These are phyloP conservation scores for Eulacestoma nigropectus DNA, from an alignment of 2,113 vertebrate species.

Conservation along the genomic window DNA sequence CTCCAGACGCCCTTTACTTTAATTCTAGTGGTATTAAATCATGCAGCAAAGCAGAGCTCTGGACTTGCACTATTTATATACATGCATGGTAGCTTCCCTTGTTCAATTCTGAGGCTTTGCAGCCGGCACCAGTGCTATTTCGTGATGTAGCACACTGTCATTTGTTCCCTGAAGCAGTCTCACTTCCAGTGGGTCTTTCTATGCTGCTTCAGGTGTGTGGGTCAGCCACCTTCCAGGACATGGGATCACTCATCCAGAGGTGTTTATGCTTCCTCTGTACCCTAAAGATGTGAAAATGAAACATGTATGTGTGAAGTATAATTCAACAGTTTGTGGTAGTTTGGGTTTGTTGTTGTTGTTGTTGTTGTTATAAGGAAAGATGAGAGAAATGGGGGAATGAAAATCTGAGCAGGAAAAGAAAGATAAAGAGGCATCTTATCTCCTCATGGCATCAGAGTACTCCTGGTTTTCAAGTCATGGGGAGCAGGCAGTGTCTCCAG, in stretches of 20 bases:
- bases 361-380: not conserved
- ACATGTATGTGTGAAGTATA: not conserved
- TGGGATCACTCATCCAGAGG: not conserved
- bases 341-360: not conserved
- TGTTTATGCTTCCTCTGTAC: not conserved
- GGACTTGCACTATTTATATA: not conserved
- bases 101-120: not conserved
- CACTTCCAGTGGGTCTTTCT: not conserved
- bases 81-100: not conserved
- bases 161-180: not conserved
- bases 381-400: not conserved
- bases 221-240: not conserved
- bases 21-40: not conserved
- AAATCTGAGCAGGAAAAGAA: not conserved
- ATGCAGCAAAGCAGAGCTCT: not conserved
- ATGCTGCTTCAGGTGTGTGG: not conserved
- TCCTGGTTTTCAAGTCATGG: not conserved
- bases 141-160: not conserved
- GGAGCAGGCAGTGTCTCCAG: not conserved
- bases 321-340: not conserved
- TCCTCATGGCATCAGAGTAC: not conserved
- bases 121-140: not conserved
- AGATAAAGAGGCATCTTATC: not conserved
- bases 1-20: not conserved
- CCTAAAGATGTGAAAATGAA: not conserved